Conservation (phyloP, 2,113 vertebrate genomes). For the Brachyhypopomus gauderio region DNA sequence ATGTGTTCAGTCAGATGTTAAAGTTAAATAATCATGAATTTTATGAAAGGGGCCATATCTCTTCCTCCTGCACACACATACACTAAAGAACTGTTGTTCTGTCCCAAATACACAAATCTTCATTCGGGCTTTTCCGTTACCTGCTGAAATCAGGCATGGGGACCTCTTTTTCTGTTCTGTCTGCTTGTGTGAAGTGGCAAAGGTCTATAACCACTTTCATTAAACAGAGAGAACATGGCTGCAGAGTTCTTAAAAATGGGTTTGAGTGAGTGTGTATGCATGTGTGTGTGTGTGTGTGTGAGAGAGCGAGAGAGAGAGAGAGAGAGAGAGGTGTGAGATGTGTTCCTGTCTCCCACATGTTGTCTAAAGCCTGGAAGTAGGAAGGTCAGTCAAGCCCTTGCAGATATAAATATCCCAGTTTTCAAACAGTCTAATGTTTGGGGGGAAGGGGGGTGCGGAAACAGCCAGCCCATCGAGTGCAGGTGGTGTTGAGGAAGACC, state of each 20-base stretch:
- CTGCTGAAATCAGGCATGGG: too few species aligned
- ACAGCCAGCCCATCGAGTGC: conserved; percentile 39
- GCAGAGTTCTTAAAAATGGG: too few species aligned
- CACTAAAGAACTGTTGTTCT: too few species aligned
- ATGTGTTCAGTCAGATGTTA: too few species aligned
- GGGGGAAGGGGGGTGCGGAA: conserved; percentile 67
- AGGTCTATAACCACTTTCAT: background rate
- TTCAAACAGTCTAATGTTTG: conserved; percentile 9
- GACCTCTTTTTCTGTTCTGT: background rate
- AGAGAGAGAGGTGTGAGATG: background rate
- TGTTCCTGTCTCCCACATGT: background rate
- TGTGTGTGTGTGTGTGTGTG: background rate
- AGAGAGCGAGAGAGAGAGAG: background rate
- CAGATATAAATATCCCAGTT: conserved; percentile 53
- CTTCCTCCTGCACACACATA: too few species aligned
- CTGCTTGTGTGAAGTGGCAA: background rate
- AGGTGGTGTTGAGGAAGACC: conserved; percentile 57
- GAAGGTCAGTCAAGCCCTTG: conserved; percentile 24
- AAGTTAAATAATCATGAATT: too few species aligned
- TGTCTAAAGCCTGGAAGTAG: conserved; percentile 30
- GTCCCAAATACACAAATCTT: too few species aligned
- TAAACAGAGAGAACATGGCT: background rate
- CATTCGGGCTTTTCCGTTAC: too few species aligned
- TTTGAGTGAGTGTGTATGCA: background rate
- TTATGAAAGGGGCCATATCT: too few species aligned